A percentile compares a stretch with the other conserved stretches of the same genome.
phyloP scores from a whole-genome alignment of 2,888 invertebrate species.

The Pristionchus entomophagus region DNA sequence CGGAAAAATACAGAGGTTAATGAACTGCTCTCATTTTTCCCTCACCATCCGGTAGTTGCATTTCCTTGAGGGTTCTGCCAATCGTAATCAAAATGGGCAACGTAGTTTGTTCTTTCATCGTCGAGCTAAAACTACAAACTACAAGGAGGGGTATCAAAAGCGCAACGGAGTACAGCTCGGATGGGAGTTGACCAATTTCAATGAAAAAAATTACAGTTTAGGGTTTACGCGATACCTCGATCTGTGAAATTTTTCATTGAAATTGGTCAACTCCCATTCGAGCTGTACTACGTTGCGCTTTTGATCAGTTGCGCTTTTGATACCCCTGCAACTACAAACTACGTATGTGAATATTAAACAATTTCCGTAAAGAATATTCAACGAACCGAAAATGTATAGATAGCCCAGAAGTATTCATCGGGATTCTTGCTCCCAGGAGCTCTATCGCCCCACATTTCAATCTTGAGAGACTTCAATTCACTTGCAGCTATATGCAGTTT shows the following conservation, averaged over 20 bases:
- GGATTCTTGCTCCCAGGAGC: neutral
- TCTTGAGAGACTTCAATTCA: neutral
- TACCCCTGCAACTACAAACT: too few relatives aligned
- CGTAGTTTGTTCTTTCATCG: constrained; percentile 2
- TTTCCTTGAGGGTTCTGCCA: constrained; percentile 12
- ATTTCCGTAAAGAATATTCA: neutral
- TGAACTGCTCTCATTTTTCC: neutral
- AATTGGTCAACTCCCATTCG: neutral
- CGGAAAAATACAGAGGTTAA: neutral
- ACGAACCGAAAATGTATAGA: constrained; percentile 11
- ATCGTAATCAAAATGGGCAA: constrained; percentile 37
- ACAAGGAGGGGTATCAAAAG: too few relatives aligned
- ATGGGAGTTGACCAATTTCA: too few relatives aligned
- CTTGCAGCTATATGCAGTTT: neutral
- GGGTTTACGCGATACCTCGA: too few relatives aligned
- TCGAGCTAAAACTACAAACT: neutral
- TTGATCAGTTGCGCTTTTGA: too few relatives aligned
- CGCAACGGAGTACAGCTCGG: too few relatives aligned
- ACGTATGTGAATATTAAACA: too few relatives aligned
- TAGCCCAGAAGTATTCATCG: constrained; percentile 10
- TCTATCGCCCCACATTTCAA: constrained; percentile 39
- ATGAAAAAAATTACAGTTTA: too few relatives aligned
- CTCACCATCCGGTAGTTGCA: constrained; percentile 32
- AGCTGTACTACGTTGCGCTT: too few relatives aligned
- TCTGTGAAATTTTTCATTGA: too few relatives aligned